Evolutionary conservation across 2,113 vertebrate genomes (phyloP).

Genomic region (Scopus umbretta): DNA sequence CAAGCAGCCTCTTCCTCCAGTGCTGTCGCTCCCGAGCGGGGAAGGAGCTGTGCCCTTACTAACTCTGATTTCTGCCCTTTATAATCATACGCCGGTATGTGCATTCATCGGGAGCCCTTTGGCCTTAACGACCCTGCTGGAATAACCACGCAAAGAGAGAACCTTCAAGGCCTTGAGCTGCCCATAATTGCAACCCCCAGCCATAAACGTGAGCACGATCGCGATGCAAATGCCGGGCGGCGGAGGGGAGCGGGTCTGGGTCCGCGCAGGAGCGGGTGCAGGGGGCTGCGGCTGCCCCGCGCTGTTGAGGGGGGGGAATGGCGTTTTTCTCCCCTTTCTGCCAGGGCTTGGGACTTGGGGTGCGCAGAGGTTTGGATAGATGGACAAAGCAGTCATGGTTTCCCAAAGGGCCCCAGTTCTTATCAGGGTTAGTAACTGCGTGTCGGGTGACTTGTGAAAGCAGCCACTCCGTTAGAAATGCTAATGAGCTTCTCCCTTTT

Average conservation of each 20-base stretch:
- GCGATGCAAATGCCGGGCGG: background rate
- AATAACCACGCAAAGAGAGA: background rate
- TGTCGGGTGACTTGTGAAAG: background rate
- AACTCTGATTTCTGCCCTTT: background rate
- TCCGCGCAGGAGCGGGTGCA: background rate
- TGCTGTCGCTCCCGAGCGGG: accelerated
- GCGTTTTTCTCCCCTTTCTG: background rate
- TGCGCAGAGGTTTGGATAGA: background rate
- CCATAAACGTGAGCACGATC: background rate
- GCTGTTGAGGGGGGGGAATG: accelerated
- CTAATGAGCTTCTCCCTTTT: background rate
- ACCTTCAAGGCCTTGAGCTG: background rate
- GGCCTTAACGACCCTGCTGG: background rate
- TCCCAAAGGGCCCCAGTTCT: background rate
- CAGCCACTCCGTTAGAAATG: background rate
- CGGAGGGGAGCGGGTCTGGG: accelerated
- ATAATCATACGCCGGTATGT: background rate
- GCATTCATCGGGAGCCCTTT: background rate
- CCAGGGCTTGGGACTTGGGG: background rate
- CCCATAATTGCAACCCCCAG: background rate
- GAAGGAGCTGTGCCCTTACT: background rate
- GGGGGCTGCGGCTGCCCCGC: background rate
- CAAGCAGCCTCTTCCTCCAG: background rate
- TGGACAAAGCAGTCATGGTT: background rate
- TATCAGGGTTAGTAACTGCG: background rate